Evolutionary conservation across 1,140 invertebrate species (phyloP), one percentile per base, ranked within the genome.

Genomic region (Drosophila varians): DNA sequence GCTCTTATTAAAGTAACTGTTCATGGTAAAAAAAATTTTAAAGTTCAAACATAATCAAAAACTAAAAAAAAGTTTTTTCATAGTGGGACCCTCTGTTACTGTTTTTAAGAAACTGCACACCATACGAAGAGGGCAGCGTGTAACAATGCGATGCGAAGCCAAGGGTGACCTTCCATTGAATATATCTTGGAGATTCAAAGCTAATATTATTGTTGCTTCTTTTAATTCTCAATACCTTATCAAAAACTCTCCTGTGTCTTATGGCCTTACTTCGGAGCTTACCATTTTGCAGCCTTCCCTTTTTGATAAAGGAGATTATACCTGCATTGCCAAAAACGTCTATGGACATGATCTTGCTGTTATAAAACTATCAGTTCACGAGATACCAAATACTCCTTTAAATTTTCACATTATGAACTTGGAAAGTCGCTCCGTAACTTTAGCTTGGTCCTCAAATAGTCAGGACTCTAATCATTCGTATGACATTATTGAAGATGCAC

Each of bases 101-200:
- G 72, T 90, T 8, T 42, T 43, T 1, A 86, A 76, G 52, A 93
- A 93, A 73, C 93, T 93, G 72, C 90, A 95, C 71, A 94, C 94
- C 0, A 94, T 94, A 56, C 92, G 95, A 62, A 83, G 94, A 46
- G 92, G 95, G n/a, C 94, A 95, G 55, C 92, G 93, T 1, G 93
- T 94, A 0, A 92, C 93, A 1, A 90, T 98, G 16, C 92, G 94
- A 23, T 98, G 97, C 84, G 94, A 95, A 42, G 96, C 96, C 1
- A 94, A 95, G 75, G 97, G 97, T 3, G 97, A 98, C 92, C 93
- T 94, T 79, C 97, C 97, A 1, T 93, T 98, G 54, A 94, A 96
- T 70, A 94, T 98, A 53, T 93, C 94, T 16, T 98, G 97, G 95
- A 70, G 77, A 56, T 74, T 75, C 58, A 88, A 90, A 45, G 91